Conservation (phyloP, 2,797 vertebrate species). For the Dromococcyx pavoninus region DNA sequence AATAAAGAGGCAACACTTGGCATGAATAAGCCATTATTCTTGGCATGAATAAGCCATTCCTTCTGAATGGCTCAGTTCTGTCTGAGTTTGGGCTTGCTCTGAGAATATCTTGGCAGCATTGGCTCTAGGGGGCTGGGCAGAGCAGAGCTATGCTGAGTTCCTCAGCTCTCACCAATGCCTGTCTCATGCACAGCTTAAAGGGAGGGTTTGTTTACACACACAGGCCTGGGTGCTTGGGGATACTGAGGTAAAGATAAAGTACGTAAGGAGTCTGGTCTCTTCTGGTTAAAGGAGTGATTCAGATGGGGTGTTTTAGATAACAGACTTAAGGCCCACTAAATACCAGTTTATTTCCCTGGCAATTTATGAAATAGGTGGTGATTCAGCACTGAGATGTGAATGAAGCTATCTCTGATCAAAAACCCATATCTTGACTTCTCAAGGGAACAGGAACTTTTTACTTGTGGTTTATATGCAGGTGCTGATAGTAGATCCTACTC, state of each 20-base stretch:
- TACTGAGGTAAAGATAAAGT: not conserved
- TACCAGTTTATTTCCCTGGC: not conserved
- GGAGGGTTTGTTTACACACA: not conserved
- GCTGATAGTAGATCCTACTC: slow-evolving; percentile 89
- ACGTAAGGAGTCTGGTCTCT: not conserved
- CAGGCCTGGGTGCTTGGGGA: not conserved
- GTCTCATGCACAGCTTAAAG: not conserved
- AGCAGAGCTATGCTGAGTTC: not conserved
- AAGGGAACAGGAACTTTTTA: not conserved
- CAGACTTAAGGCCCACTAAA: too few relatives aligned
- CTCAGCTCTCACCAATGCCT: not conserved
- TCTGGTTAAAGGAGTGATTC: not conserved
- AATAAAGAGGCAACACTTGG: not conserved
- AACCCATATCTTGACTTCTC: not conserved
- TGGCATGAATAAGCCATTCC: not conserved
- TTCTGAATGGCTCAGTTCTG: not conserved
- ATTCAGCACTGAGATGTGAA: not conserved
- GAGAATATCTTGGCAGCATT: not conserved
- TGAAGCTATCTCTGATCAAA: not conserved
- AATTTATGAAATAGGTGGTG: not conserved
- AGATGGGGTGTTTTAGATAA: not conserved
- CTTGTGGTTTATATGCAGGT: slow-evolving; percentile 77
- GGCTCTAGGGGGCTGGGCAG: not conserved
- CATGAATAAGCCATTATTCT: not conserved
- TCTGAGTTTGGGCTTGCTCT: not conserved